A percentile compares a stretch with the other conserved stretches of the same genome.
Conservation (phyloP, 2,797 vertebrate species). For the Loriculus beryllinus region DNA sequence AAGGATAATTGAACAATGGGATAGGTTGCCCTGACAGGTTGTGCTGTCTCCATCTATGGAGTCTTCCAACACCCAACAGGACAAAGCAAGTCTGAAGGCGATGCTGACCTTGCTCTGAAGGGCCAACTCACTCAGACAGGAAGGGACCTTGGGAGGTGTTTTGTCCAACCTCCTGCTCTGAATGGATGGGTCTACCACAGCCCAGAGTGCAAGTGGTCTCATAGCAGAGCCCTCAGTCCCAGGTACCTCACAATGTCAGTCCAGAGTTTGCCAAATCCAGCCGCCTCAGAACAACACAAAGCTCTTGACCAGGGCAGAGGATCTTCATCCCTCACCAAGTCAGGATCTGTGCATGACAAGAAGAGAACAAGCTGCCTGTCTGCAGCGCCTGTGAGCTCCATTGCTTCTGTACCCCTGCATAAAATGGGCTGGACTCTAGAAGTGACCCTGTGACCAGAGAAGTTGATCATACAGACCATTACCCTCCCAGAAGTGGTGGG, state of each 20-base stretch:
- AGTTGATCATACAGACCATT: not conserved
- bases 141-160: not conserved
- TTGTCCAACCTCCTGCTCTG: not conserved
- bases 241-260: not conserved
- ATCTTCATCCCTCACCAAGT: not conserved
- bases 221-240: not conserved
- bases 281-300: not conserved
- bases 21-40: not conserved
- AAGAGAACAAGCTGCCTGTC: not conserved
- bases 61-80: not conserved
- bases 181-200: not conserved
- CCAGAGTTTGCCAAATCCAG: accelerated
- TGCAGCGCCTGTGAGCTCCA: not conserved
- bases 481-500: not conserved
- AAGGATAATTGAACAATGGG: not conserved
- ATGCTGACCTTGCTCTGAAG: not conserved
- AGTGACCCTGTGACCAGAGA: not conserved
- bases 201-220: not conserved
- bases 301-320: not conserved
- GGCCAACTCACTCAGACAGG: not conserved
- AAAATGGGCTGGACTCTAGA: not conserved
- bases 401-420: not conserved
- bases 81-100: not conserved
- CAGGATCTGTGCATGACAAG: not conserved
- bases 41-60: not conserved